Conservation (phyloP, 2,797 vertebrate species). For the Phataginus tricuspis region DNA sequence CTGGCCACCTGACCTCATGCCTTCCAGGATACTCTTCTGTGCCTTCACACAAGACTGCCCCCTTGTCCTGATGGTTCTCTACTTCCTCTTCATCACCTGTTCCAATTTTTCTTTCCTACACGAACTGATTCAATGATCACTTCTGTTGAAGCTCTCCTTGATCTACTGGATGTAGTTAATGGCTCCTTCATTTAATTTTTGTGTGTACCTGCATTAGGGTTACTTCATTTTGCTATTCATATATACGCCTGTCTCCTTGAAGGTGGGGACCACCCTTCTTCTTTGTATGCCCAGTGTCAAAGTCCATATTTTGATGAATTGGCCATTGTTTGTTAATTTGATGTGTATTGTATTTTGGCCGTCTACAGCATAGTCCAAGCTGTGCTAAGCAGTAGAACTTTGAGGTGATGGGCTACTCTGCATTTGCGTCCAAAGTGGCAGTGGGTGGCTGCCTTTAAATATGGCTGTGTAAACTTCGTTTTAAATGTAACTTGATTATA, state of each 20-base stretch:
- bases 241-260: background rate
- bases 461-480: background rate
- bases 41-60: no score
- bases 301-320: background rate
- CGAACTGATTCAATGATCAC: background rate
- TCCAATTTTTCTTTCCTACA: background rate
- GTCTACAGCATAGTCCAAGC: background rate
- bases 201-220: background rate
- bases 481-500: background rate
- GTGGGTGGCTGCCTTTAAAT: background rate
- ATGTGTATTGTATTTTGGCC: background rate
- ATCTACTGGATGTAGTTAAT: background rate
- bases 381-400: background rate
- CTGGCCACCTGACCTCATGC: rapidly evolving
- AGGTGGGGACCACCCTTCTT: background rate
- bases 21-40: background rate
- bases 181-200: background rate
- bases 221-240: background rate
- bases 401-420: background rate
- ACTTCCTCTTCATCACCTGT: background rate
- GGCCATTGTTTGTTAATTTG: background rate
- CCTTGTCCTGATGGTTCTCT: background rate
- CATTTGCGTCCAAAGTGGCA: background rate
- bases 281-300: background rate
- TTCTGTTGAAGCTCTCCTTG: background rate